phyloP scores from a whole-genome alignment of 2,888 invertebrate genomes.

The Strigamia transsilvanica region DNA sequence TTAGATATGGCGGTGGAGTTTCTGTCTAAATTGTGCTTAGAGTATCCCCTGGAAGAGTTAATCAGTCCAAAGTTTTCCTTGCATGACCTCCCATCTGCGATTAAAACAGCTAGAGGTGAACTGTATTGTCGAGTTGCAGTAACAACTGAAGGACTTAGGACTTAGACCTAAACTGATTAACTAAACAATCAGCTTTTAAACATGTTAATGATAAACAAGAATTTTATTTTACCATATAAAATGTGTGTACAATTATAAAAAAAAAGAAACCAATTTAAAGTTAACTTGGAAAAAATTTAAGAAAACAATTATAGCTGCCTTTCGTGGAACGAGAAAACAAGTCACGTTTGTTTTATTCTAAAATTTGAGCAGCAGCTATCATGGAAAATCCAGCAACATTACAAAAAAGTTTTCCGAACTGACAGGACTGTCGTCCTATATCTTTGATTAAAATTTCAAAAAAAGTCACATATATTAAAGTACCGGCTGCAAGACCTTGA shows the following conservation, averaged over 20 bases:
- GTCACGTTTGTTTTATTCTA: conserved; percentile 18
- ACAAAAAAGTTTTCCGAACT: conserved; percentile 51
- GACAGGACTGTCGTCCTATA: conserved; percentile 31
- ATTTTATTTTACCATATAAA: background rate
- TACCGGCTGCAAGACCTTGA: conserved; percentile 90
- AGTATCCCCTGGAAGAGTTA: conserved; percentile 56
- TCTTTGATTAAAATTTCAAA: conserved; percentile 82
- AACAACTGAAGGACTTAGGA: conserved; percentile 33
- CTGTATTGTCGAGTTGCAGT: conserved; percentile 56
- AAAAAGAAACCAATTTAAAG: background rate
- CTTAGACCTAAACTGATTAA: conserved; percentile 10
- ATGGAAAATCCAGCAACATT: conserved; percentile 54
- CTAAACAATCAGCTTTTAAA: background rate
- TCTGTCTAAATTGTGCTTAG: conserved; percentile 53
- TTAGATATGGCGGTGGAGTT: conserved; percentile 57
- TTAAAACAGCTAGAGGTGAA: conserved; percentile 55
- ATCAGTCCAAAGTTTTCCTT: conserved; percentile 56
- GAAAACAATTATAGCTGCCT: background rate
- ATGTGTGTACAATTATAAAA: background rate
- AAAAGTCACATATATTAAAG: conserved; percentile 94
- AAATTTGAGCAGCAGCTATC: conserved; percentile 32
- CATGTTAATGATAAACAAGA: background rate
- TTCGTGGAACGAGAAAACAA: background rate
- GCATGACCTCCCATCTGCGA: conserved; percentile 57
- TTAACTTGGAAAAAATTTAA: background rate